These are phyloP conservation scores for Shargacucullia verbasci DNA, from an alignment of 2,888 invertebrate genomes.

Conservation along the genomic window DNA sequence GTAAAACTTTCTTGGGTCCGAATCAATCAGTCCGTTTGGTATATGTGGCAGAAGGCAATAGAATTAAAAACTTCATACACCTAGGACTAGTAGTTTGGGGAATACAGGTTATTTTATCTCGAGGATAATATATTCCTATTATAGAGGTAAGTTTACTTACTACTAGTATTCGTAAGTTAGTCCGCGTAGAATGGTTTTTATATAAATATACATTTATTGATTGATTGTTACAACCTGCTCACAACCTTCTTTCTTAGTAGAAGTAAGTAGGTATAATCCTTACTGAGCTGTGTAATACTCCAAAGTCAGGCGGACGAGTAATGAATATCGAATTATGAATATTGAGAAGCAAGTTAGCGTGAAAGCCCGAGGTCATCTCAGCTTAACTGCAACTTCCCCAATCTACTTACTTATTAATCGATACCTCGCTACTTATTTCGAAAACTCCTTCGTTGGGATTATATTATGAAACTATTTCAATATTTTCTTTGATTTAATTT, in stretches of 20 bases:
- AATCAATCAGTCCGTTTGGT: no score
- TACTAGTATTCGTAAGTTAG: no score
- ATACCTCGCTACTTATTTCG: conserved; percentile 66
- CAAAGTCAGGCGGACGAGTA: conserved; percentile 71
- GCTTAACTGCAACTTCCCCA: conserved; percentile 65
- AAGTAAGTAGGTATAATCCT: conserved; percentile 75
- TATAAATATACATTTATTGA: no score
- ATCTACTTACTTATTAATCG: conserved; percentile 74
- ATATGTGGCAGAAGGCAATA: no score
- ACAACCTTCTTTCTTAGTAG: conserved; percentile 63
- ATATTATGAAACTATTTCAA: conserved; percentile 28
- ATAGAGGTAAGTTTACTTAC: no score
- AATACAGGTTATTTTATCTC: no score
- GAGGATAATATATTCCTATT: no score
- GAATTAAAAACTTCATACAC: no score
- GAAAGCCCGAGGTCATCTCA: conserved; percentile 71
- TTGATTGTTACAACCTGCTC: conserved; percentile 24
- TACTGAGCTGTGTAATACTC: conserved; percentile 71
- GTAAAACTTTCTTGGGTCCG: no score
- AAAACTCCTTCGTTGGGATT: conserved; percentile 55
- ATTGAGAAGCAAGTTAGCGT: conserved; percentile 68
- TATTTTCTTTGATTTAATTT: not conserved
- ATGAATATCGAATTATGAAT: conserved; percentile 79
- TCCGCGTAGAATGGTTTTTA: no score
- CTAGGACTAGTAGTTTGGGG: no score